Evolutionary conservation across 2,888 invertebrate species (phyloP).

Genomic region (Salpingus planirostris): DNA sequence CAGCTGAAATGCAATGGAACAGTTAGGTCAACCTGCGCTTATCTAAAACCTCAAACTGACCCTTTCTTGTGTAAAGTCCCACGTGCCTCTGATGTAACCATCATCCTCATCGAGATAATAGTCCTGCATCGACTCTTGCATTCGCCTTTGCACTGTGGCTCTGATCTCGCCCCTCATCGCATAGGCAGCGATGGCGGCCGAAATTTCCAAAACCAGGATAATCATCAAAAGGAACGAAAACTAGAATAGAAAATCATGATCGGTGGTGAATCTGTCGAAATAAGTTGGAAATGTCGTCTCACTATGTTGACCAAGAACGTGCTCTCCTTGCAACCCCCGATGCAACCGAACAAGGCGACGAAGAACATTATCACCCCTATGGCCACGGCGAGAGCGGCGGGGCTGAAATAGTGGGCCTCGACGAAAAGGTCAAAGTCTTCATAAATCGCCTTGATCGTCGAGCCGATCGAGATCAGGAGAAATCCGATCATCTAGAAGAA

Average conservation of each 20-base stretch:
- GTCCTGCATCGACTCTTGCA: slow-evolving; percentile 42
- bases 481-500: slow-evolving; percentile 55
- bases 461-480: slow-evolving; percentile 57
- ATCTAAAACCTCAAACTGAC: slow-evolving; percentile 42
- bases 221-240: slow-evolving; percentile 48
- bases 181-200: slow-evolving; percentile 50
- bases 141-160: slow-evolving; percentile 38
- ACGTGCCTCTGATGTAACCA: slow-evolving; percentile 39
- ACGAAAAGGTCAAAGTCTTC: slow-evolving; percentile 52
- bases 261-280: no score
- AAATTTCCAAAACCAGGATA: slow-evolving; percentile 52
- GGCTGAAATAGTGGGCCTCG: slow-evolving; percentile 56
- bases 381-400: slow-evolving; percentile 65
- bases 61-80: slow-evolving; percentile 51
- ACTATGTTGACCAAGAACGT: slow-evolving; percentile 60
- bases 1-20: slow-evolving; percentile 40
- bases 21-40: slow-evolving; percentile 1
- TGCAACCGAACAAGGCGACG: slow-evolving; percentile 75
- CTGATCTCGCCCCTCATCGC: slow-evolving; percentile 42
- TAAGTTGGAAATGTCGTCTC: slow-evolving; percentile 16
- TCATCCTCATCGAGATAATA: slow-evolving; percentile 34
- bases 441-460: slow-evolving; percentile 50
- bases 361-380: slow-evolving; percentile 66
- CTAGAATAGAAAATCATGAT: slow-evolving; percentile 30
- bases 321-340: slow-evolving; percentile 73